Evolutionary conservation across 2,113 vertebrate species (phyloP).

Genomic region (Ophiodon elongatus): DNA sequence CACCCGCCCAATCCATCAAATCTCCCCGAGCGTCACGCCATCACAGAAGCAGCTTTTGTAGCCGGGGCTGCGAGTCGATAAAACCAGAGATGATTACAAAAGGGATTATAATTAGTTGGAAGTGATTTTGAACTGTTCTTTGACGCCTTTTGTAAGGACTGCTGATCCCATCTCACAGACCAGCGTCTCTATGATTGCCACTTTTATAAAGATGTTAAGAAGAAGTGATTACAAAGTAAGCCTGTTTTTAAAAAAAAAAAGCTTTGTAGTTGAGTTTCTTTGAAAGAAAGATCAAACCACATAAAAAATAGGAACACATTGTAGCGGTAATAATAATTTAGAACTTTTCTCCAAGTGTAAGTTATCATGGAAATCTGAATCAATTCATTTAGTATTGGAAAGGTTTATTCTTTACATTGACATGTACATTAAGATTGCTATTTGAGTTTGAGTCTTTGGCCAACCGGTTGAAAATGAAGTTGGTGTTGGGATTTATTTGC

Average conservation of each 20-base stretch:
- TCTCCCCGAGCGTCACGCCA: conserved; percentile 8
- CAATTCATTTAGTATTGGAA: neutral
- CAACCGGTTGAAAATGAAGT: conserved; percentile 19
- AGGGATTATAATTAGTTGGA: conserved; percentile 38
- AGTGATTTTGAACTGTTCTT: conserved; percentile 14
- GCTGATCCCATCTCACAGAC: conserved; percentile 28
- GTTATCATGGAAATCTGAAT: neutral
- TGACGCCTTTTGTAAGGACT: neutral
- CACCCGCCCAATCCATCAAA: conserved; percentile 44
- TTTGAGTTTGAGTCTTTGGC: conserved; percentile 19
- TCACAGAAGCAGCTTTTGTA: neutral
- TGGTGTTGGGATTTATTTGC: too few species aligned
- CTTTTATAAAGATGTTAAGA: conserved; percentile 13
- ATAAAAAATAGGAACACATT: neutral
- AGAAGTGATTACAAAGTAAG: conserved; percentile 1
- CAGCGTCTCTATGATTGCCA: conserved; percentile 8
- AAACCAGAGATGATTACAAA: conserved; percentile 40
- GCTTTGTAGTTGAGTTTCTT: conserved; percentile 10
- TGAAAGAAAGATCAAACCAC: conserved; percentile 33
- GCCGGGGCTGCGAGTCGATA: conserved; percentile 2
- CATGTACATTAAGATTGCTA: conserved; percentile 36
- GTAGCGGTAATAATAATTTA: neutral
- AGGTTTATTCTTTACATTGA: conserved; percentile 11
- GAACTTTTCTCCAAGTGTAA: too few species aligned
- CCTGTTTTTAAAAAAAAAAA: neutral